These are phyloP conservation scores for Harmothoe impar DNA, from an alignment of 2,888 invertebrate species.

Conservation along the genomic window DNA sequence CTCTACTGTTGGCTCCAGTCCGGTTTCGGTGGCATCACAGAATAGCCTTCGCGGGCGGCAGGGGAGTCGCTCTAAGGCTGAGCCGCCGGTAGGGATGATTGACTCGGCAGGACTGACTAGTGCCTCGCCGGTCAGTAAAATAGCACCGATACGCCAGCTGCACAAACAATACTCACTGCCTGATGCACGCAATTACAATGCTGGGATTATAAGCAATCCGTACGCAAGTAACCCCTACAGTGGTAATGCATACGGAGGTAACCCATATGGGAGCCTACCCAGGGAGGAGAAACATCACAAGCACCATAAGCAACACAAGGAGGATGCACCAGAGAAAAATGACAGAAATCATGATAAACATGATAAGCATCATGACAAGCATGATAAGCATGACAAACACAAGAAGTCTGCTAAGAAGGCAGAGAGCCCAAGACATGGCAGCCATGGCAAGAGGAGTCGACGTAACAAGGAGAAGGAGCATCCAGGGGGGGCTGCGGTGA, in stretches of 20 bases:
- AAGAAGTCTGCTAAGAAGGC: constrained; percentile 13
- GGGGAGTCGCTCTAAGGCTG: neutral
- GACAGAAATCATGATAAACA: neutral
- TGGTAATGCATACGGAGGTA: neutral
- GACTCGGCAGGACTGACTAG: constrained; percentile 11
- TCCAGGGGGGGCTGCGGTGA: neutral
- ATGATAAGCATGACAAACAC: constrained; percentile 16
- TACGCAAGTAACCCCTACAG: neutral
- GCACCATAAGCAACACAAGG: neutral
- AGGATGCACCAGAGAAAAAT: constrained; percentile 7
- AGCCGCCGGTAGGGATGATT: neutral
- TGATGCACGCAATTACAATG: constrained; percentile 9
- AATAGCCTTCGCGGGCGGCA: neutral
- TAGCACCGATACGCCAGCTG: constrained; percentile 43
- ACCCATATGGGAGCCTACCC: neutral
- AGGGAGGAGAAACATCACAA: neutral
- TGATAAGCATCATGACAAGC: neutral
- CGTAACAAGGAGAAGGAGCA: constrained; percentile 23
- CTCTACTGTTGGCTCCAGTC: constrained; percentile 28
- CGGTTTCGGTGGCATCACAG: constrained; percentile 8
- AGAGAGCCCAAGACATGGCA: constrained; percentile 21
- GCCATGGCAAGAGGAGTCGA: constrained; percentile 17
- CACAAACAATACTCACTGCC: constrained; percentile 63
- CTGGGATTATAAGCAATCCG: neutral
- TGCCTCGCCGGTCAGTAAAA: constrained; percentile 38